A percentile compares a stretch with the other conserved stretches of the same genome.
phyloP scores from a whole-genome alignment of 2,113 vertebrate genomes.

The Osmerus mordax region DNA sequence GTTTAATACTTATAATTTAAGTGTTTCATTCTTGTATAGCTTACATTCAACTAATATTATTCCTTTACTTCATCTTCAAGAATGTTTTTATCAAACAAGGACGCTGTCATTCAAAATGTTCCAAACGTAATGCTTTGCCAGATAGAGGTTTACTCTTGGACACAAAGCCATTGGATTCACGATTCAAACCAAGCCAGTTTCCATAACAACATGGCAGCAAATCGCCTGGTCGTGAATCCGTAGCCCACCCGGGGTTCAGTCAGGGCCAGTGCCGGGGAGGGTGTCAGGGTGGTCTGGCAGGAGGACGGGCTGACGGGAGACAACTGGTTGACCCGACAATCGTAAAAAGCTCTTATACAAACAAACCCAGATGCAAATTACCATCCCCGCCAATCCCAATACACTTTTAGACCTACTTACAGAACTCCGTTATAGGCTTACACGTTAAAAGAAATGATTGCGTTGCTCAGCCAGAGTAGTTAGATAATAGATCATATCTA shows the following conservation, averaged over 20 bases:
- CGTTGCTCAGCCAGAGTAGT: not conserved
- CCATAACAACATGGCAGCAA: constrained; percentile 68
- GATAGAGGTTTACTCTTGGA: not conserved
- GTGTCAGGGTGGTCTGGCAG: constrained; percentile 13
- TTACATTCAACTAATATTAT: too few relatives aligned
- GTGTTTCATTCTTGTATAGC: too few relatives aligned
- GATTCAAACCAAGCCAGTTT: constrained; percentile 50
- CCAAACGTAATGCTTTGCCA: not conserved
- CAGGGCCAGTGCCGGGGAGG: not conserved
- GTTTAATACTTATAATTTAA: too few relatives aligned
- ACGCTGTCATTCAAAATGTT: too few relatives aligned
- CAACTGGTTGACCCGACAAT: not conserved
- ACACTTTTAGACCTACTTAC: too few relatives aligned
- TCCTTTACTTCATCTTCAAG: too few relatives aligned
- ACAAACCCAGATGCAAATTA: not conserved
- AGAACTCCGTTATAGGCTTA: too few relatives aligned
- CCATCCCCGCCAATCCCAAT: not conserved
- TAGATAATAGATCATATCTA: constrained; percentile 32
- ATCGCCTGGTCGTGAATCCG: constrained; percentile 38
- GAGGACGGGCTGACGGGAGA: constrained; percentile 3
- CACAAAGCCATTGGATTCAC: constrained; percentile 18
- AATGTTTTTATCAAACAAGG: too few relatives aligned
- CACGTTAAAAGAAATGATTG: too few relatives aligned
- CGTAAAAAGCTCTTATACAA: not conserved
- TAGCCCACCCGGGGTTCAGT: constrained; percentile 40